Base-by-base conservation (phyloP, 2,888 invertebrate genomes). In the Tridacna gigas region DNA sequence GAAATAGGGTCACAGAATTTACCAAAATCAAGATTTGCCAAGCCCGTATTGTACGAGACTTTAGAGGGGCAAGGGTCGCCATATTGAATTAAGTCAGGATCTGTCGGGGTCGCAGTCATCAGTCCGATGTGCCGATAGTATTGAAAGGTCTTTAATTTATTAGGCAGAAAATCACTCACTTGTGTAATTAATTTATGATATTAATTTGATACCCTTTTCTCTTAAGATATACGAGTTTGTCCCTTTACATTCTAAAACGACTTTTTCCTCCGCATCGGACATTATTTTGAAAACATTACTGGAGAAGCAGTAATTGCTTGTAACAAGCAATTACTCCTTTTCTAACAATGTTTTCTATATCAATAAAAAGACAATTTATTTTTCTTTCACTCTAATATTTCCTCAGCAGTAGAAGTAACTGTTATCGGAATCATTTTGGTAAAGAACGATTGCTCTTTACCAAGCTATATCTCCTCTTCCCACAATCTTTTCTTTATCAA, bases 91-190 rank as follows among this genome's bases (percentile, higher is more conserved):
- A 7, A 51, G n/a, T 22, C 12, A 26, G 71, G 71, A 22, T 37
- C 18, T 25, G 25, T 26, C 5, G 1, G 71, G 71, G 12, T 71
- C 71, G 48, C 18, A 71, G 47, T 12, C 51, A 5, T n/a, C n/a
- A 51, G 71, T 71, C 71, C 51, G 71, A 71, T 71, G 51, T 22
- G 18, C 51, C 12, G 71, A 71, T 71, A 71, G 71, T 18, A 71
- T 71, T 71, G 51, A 51, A 51, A 51, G 25, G 20, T 48, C 0
- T 12, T 25, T 71, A 51, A 71, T 71, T 71, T 47, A 71, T 71
- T 45, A 13, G 71, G 18, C 71, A 22, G 26, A 71, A 7, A 71
- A 71, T 71, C 71, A 71, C 71, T 51, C 51, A 71, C 26, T 71
- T 71, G 71, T 71, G 51, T 71, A 71, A 71, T 71, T 25, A 25